These are phyloP conservation scores for Malaclemys terrapin DNA, from an alignment of 2,113 vertebrate genomes.

Conservation along the genomic window DNA sequence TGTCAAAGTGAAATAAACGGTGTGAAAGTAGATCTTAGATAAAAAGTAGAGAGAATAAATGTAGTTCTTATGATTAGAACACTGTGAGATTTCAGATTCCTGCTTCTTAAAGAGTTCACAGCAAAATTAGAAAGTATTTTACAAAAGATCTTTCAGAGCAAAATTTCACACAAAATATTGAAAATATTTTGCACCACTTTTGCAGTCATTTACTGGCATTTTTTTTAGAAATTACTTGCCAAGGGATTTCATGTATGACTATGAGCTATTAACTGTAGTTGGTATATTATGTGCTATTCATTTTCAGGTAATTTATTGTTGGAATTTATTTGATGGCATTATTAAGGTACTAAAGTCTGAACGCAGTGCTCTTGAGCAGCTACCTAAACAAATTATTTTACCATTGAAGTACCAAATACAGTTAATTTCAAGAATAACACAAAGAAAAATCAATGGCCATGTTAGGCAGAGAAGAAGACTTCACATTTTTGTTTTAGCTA, in stretches of 20 bases:
- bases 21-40: not conserved
- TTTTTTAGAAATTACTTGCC: not conserved
- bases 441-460: not conserved
- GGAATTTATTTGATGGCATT: not conserved
- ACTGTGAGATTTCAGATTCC: fast-evolving
- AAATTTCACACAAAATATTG: not conserved
- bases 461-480: not conserved
- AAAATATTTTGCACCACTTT: not conserved
- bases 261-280: not conserved
- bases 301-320: not conserved
- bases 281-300: fast-evolving
- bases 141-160: not conserved
- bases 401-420: not conserved
- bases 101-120: not conserved
- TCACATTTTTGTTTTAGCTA: not conserved
- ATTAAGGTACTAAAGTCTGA: not conserved
- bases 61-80: not conserved
- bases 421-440: not conserved
- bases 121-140: not conserved
- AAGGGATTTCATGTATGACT: not conserved
- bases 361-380: not conserved
- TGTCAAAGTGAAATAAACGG: not conserved
- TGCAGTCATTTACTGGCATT: not conserved
- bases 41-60: not conserved
- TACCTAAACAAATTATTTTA: not conserved